A percentile compares a stretch with the other conserved stretches of the same genome.
phyloP scores from a whole-genome alignment of 1,140 invertebrate species.

The silkworm (Bombyx mori) region DNA sequence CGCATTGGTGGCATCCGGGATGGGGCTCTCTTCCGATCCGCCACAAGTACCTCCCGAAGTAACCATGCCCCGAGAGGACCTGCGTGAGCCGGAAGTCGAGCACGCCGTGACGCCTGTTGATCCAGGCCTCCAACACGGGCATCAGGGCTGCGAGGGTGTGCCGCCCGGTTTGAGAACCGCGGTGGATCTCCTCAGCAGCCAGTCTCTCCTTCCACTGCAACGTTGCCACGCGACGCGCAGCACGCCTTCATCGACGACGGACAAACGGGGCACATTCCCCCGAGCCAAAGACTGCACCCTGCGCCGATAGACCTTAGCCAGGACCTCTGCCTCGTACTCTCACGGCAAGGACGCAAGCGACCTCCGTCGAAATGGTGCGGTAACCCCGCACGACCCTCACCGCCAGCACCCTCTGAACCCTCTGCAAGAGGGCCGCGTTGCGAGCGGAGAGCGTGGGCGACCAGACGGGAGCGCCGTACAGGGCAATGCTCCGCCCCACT shows the following conservation, averaged over 20 bases:
- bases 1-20: neutral
- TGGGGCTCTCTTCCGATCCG: neutral
- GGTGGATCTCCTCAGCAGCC: too few species aligned
- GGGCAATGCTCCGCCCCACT: constrained; percentile 9
- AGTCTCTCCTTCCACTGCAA: too few species aligned
- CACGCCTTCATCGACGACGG: too few species aligned
- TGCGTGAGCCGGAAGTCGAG: neutral
- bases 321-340: too few species aligned
- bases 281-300: too few species aligned
- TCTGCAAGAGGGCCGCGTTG: neutral
- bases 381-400: too few species aligned
- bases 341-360: too few species aligned
- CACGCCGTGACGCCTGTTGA: neutral
- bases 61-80: constrained; percentile 1
- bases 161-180: neutral
- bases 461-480: constrained; percentile 13
- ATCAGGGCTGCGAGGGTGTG: neutral
- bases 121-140: neutral
- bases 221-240: too few species aligned
- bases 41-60: constrained; percentile 2
- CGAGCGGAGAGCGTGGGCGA: neutral
- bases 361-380: too few species aligned
- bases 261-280: too few species aligned
- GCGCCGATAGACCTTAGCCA: too few species aligned
- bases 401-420: too few species aligned